Evolutionary conservation across 1,140 invertebrate species (phyloP), one percentile per base, ranked within the genome.

Genomic region (Nymphalis io): DNA sequence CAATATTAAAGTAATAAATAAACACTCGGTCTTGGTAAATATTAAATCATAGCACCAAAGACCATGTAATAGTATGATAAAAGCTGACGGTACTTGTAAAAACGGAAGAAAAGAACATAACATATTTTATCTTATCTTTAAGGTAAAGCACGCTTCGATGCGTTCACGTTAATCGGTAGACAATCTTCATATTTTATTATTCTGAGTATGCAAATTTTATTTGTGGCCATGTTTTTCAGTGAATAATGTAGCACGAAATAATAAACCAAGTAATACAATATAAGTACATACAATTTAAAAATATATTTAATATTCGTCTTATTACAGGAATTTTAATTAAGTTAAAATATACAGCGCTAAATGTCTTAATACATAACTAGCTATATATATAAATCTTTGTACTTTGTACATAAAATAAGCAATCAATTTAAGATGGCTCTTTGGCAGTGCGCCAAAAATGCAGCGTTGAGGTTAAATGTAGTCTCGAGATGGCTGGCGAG

Each of bases 391-490:
- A 55, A 23, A 53, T 18, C 21, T 57, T n/a, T 21, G 20, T 13
- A 59, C 10, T 53, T 63, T 53, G 46, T 61, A 58, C 21, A 46
- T 46, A 51, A 62, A 33, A 61, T 58, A 58, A 33, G 51, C 51
- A 69, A 69, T 64, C 60, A 60, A 65, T 63, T 64, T 59, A 62
- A 69, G 51, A 68, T 16, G 68, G 46, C 51, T 15, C 57, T 51
- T 73, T 76, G 75, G 82, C 72, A 75, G 67, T 76, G 69, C 68
- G 82, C 76, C 82, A 80, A 70, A 81, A 76, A 78, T 79, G 71
- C 70, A 74, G 63, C 39, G 77, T 62, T 70, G 67, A 57, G 69
- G 67, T 69, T 76, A 78, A 71, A 74, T 78, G 70, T 70, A 72
- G 73, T 64, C 57, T 77, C 72, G 72, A 76, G 75, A 76, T 76